phyloP scores from a whole-genome alignment of 35 echinoderm and acorn worm species.

The Ophioderma brevispina region DNA sequence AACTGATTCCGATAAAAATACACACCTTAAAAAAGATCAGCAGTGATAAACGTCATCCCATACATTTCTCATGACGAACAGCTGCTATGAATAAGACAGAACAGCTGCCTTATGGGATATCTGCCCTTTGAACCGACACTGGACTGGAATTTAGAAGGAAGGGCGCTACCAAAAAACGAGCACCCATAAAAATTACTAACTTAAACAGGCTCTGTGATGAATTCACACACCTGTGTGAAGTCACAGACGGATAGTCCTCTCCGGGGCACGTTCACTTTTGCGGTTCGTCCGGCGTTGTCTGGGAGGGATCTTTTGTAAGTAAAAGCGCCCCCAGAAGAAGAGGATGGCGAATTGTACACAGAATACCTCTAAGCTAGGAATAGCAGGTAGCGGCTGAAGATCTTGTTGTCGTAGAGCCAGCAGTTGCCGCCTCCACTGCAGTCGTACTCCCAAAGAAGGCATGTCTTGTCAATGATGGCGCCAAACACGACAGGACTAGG shows the following conservation, averaged over 20 bases:
- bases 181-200: neutral
- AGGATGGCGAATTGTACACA: slow-evolving; percentile 71
- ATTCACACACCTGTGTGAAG: too few species aligned
- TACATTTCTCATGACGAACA: too few species aligned
- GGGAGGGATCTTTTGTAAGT: slow-evolving; percentile 64
- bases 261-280: neutral
- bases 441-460: slow-evolving; percentile 76
- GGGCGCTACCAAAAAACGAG: too few species aligned
- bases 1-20: too few species aligned
- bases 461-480: slow-evolving; percentile 82
- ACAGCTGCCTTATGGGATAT: too few species aligned
- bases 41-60: too few species aligned
- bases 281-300: neutral
- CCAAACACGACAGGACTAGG: slow-evolving; percentile 95
- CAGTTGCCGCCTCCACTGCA: slow-evolving; percentile 65
- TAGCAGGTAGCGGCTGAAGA: slow-evolving; percentile 68
- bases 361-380: slow-evolving; percentile 59
- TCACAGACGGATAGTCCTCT: too few species aligned
- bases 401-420: slow-evolving; percentile 79
- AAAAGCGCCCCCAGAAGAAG: slow-evolving; percentile 75
- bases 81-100: too few species aligned
- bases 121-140: too few species aligned
- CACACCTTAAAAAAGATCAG: too few species aligned
- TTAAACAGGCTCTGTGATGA: neutral
- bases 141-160: too few species aligned